phyloP scores from a whole-genome alignment of 2,113 vertebrate genomes.

The Megatriorchis doriae region DNA sequence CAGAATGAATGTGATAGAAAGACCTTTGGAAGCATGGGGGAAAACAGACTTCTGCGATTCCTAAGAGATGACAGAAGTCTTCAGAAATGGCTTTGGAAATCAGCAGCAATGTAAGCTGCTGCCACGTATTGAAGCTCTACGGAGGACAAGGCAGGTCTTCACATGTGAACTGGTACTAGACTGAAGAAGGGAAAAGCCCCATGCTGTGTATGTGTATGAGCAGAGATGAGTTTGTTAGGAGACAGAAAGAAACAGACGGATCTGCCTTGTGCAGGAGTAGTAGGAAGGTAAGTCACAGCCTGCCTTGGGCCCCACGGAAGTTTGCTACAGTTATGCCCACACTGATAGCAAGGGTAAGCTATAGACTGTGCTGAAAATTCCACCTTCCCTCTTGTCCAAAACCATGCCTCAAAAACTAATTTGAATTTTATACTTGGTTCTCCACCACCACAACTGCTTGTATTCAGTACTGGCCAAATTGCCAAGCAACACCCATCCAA shows the following conservation, averaged over 20 bases:
- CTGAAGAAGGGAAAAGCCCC: neutral
- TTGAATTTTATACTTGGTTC: neutral
- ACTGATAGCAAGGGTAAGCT: neutral
- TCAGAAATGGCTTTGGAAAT: neutral
- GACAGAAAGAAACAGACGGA: neutral
- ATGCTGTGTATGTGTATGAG: neutral
- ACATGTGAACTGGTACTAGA: neutral
- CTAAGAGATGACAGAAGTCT: neutral
- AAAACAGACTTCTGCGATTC: neutral
- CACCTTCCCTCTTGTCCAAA: neutral
- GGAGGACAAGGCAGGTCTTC: neutral
- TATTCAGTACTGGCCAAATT: neutral
- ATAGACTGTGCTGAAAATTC: neutral
- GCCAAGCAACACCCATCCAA: neutral
- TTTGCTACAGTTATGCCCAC: neutral
- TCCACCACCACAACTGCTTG: neutral
- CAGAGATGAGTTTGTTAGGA: neutral
- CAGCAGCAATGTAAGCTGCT: neutral
- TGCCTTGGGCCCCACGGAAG: neutral
- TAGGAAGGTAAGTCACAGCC: neutral
- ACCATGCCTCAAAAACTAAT: neutral
- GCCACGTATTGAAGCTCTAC: neutral
- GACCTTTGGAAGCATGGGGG: neutral
- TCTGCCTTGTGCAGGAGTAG: neutral
- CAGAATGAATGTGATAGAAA: neutral